Evolutionary conservation across 2,888 invertebrate genomes (phyloP), one percentile per base, ranked within the genome.

Genomic region (Hofmannophila pseudospretella): DNA sequence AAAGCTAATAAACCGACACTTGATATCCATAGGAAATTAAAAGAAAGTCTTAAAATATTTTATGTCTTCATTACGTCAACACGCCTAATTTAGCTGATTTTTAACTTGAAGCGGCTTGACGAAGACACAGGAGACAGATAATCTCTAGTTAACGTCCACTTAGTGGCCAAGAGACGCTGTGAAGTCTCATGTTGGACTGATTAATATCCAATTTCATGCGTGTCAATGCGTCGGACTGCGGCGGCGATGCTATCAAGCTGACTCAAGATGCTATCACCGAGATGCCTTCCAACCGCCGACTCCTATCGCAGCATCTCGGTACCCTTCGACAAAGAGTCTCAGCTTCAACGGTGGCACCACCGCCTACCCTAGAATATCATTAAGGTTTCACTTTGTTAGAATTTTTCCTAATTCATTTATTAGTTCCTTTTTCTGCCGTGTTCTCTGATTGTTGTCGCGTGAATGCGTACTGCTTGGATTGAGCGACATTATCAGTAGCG

Each of bases 181-280:
- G 51, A 65, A 67, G 51, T 53, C 39, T 42, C 51, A 58, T 48
- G 54, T 57, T 48, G 56, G 45, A 54, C 59, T 68, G 71, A 74
- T 73, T 72, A 66, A 67, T 64, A 65, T 68, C 62, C 60, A 62
- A 69, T 72, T 68, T 67, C 62, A 69, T 67, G 59, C 61, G 52
- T 64, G 65, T 67, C 66, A 61, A 60, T 58, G 60, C 62, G 54
- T 48, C 55, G 45, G 46, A 20, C 7, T 26, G 26, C 36, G 28
- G 43, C 45, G 29, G 41, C 36, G 52, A 47, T 47, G 31, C 23
- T 46, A 50, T 58, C 54, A 16, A 19, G 20, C 20, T 26, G 10
- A 16, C 33, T 59, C 57, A 49, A 67, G 69, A 71, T 69, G 42
- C 44, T 63, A 76, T 76, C 74, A 28, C 22, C 39, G 37, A 44